Evolutionary conservation across 1,140 invertebrate genomes (phyloP).

Genomic region (Microplitis mediator): DNA sequence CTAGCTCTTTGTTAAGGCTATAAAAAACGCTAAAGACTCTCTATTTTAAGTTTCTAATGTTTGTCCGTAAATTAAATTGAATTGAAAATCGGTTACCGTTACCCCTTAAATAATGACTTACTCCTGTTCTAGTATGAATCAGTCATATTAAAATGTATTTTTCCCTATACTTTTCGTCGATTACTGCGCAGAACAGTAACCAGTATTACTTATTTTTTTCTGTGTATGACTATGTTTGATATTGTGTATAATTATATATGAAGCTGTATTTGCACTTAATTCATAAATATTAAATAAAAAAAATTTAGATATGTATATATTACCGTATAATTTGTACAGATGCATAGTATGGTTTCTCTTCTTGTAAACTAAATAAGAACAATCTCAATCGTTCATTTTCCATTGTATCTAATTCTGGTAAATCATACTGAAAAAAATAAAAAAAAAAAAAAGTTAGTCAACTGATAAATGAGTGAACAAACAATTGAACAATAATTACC

Average conservation of each 20-base stretch:
- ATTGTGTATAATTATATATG: background rate
- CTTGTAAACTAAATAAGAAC: constrained; percentile 85
- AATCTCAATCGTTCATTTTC: constrained; percentile 78
- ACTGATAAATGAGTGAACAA: constrained; percentile 15
- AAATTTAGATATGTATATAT: constrained; percentile 32
- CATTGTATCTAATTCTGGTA: constrained; percentile 80
- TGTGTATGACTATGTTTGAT: no score
- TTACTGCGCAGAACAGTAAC: no score
- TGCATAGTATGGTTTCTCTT: constrained; percentile 79
- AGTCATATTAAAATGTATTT: no score
- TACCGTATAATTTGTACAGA: constrained; percentile 85
- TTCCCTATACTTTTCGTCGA: no score
- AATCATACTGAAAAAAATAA: constrained; percentile 65
- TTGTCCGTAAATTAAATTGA: no score
- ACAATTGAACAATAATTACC: constrained; percentile 58
- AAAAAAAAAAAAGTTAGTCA: constrained; percentile 32
- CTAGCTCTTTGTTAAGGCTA: no score
- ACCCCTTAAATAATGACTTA: no score
- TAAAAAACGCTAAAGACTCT: no score
- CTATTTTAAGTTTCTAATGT: no score
- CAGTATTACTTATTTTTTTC: no score
- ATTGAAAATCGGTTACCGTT: no score
- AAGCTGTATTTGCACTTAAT: background rate
- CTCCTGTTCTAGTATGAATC: no score
- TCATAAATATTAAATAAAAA: background rate